Evolutionary conservation across 2,797 vertebrate species (phyloP).

Genomic region (Selene dorsalis): DNA sequence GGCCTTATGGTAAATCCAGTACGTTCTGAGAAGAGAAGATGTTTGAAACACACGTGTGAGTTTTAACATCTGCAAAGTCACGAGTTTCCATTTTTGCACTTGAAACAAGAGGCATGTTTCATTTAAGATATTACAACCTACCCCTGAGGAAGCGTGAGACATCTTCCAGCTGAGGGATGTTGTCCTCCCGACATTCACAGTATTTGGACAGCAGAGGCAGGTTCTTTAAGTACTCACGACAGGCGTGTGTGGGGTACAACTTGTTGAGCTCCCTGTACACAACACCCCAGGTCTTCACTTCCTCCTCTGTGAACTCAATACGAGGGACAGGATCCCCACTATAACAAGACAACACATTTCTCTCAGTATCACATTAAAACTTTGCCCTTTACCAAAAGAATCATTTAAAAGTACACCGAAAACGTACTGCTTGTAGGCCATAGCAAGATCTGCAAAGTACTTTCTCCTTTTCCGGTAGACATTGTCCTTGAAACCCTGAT

Average conservation of each 20-base stretch:
- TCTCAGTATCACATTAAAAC: constrained; percentile 13
- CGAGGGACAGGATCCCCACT: constrained; percentile 94
- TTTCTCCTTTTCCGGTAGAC: constrained; percentile 94
- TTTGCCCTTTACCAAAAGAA: neutral
- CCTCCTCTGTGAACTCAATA: constrained; percentile 97
- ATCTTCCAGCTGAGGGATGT: constrained; percentile 97
- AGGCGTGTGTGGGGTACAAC: constrained; percentile 96
- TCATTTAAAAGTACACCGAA: neutral
- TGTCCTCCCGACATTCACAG: constrained; percentile 95
- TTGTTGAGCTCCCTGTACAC: constrained; percentile 96
- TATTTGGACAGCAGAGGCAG: constrained; percentile 93
- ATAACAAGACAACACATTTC: constrained; percentile 4
- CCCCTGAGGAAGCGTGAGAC: constrained; percentile 96
- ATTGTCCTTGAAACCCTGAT: constrained; percentile 97
- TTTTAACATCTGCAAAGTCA: neutral
- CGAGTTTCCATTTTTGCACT: neutral
- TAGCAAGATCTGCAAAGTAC: constrained; percentile 95
- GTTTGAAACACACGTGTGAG: constrained; percentile 8
- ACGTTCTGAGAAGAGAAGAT: constrained; percentile 84
- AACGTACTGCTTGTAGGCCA: constrained; percentile 93
- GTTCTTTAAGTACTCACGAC: constrained; percentile 96
- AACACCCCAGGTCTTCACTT: constrained; percentile 96
- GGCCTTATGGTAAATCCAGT: constrained; percentile 97
- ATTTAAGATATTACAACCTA: constrained; percentile 52
- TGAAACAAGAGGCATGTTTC: neutral